Conservation (phyloP, 2,113 vertebrate species). For the Kryptolebias marmoratus region DNA sequence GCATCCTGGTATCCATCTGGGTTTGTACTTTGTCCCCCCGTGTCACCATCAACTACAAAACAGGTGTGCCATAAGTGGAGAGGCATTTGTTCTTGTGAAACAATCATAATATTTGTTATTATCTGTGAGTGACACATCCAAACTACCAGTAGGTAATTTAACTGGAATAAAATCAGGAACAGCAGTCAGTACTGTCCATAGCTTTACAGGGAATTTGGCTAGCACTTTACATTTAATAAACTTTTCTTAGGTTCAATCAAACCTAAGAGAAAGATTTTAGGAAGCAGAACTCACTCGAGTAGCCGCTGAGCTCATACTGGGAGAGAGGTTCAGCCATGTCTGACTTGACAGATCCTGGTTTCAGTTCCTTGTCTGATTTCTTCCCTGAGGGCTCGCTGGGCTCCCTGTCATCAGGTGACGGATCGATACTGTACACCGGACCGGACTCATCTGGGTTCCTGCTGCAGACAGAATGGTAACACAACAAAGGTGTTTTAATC, state of each 20-base stretch:
- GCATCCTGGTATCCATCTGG: constrained; percentile 91
- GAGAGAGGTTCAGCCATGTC: constrained; percentile 86
- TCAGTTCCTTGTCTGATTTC: constrained; percentile 87
- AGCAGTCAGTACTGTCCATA: neutral
- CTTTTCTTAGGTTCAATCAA: neutral
- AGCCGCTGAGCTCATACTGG: constrained; percentile 89
- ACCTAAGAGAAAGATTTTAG: neutral
- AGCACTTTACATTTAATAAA: neutral
- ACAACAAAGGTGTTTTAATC: neutral
- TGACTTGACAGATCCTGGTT: constrained; percentile 77
- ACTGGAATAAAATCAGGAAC: too few relatives aligned
- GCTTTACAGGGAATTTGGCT: neutral
- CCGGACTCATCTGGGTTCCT: constrained; percentile 86
- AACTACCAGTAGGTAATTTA: too few relatives aligned
- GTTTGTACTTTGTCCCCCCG: constrained; percentile 72
- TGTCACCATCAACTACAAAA: constrained; percentile 83
- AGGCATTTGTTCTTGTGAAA: neutral
- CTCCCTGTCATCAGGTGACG: constrained; percentile 77
- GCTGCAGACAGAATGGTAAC: constrained; percentile 38
- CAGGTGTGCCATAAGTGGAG: constrained; percentile 13
- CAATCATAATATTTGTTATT: neutral
- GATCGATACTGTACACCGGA: constrained; percentile 86
- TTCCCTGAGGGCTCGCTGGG: constrained; percentile 78
- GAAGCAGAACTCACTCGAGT: constrained; percentile 86
- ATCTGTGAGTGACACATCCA: neutral